These are phyloP conservation scores for Seira ritae DNA, from an alignment of 2,888 invertebrate genomes.

Conservation along the genomic window DNA sequence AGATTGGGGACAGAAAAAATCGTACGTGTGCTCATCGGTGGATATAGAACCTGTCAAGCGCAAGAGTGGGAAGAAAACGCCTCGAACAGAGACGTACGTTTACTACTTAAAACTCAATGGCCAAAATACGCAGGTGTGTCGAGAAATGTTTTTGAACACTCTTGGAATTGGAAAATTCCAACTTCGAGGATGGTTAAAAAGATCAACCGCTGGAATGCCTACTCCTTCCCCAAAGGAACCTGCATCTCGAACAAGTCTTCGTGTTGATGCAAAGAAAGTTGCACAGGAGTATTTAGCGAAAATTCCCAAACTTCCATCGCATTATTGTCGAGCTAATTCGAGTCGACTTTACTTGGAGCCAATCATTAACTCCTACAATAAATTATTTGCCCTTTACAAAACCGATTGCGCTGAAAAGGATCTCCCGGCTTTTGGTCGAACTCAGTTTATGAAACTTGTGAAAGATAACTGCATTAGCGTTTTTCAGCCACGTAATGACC, in stretches of 20 bases:
- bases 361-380: conserved; percentile 54
- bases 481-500: conserved; percentile 17
- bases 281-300: not conserved
- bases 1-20: conserved; percentile 35
- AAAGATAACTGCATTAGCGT: not conserved
- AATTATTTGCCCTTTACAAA: conserved; percentile 52
- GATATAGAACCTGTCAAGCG: conserved; percentile 11
- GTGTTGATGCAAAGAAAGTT: not conserved
- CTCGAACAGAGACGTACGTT: not conserved
- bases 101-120: conserved; percentile 24
- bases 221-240: too few species aligned
- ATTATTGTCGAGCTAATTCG: conserved; percentile 61
- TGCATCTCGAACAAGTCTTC: too few species aligned
- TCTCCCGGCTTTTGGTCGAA: not conserved
- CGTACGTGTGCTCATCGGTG: conserved; percentile 14
- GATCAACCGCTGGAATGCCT: not conserved
- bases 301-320: conserved; percentile 65
- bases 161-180: conserved; percentile 32
- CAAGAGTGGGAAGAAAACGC: not conserved
- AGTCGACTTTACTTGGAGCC: conserved; percentile 68
- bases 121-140: conserved; percentile 38
- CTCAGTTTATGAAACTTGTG: not conserved
- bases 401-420: not conserved
- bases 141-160: conserved; percentile 45
- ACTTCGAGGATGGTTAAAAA: conserved; percentile 34